Conservation (phyloP, 2,888 invertebrate species). For the Hydriomena furcata region DNA sequence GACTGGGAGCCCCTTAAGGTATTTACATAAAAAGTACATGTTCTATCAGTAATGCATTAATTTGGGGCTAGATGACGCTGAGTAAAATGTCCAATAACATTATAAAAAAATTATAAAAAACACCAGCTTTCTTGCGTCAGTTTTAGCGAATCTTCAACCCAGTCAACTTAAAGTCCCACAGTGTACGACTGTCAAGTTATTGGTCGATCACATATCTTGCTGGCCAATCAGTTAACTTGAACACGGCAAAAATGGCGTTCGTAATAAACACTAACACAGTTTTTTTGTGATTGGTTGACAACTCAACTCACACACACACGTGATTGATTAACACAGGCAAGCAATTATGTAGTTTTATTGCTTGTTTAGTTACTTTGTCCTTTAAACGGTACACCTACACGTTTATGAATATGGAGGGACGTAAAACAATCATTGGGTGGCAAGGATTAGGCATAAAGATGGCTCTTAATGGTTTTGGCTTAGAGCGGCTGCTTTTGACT, state of each 20-base stretch:
- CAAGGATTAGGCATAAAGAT: neutral
- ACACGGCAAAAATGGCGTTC: conserved; percentile 13
- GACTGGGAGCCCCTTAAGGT: no score
- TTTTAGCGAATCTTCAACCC: neutral
- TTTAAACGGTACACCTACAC: conserved; percentile 4
- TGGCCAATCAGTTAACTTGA: conserved; percentile 18
- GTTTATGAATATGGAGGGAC: conserved; percentile 10
- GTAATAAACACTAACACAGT: conserved; percentile 3
- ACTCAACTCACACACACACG: neutral
- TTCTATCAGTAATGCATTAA: no score
- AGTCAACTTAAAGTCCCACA: conserved; percentile 2
- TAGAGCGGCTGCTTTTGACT: no score
- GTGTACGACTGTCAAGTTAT: conserved; percentile 10
- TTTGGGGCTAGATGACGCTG: no score
- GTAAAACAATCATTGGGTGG: neutral
- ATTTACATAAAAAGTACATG: no score
- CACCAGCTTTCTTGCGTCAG: no score
- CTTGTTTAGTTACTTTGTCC: conserved; percentile 2
- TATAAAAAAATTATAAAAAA: no score
- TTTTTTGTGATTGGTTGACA: conserved; percentile 16
- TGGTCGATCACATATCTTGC: conserved; percentile 7
- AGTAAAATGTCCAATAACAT: no score
- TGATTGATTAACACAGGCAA: conserved; percentile 10
- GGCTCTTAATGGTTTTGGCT: no score
- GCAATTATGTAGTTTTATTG: conserved; percentile 9